These are phyloP conservation scores for Cecidostiba fungosa DNA, from an alignment of 2,888 invertebrate species.

Conservation along the genomic window DNA sequence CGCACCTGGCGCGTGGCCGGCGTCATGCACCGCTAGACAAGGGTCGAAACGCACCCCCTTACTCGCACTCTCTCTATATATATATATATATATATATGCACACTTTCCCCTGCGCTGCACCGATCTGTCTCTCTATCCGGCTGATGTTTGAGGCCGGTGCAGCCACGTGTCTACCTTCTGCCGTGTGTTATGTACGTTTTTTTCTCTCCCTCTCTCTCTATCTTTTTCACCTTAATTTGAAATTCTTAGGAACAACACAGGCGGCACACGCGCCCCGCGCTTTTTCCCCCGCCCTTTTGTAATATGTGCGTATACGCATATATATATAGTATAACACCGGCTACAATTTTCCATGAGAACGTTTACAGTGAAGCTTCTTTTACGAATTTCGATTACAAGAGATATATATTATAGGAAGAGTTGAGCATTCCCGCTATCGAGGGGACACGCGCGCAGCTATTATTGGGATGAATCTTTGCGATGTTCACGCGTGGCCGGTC, in stretches of 20 bases:
- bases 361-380: too few species aligned
- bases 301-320: not conserved
- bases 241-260: slow-evolving; percentile 39
- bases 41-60: not conserved
- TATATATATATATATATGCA: not conserved
- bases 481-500: slow-evolving; percentile 66
- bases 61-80: not conserved
- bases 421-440: not conserved
- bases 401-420: not conserved
- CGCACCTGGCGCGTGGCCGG: slow-evolving; percentile 52
- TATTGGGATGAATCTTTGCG: not conserved
- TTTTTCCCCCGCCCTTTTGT: slow-evolving; percentile 36
- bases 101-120: slow-evolving; percentile 8
- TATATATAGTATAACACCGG: not conserved
- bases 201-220: not conserved
- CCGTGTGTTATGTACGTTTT: not conserved
- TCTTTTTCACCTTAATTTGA: slow-evolving; percentile 33
- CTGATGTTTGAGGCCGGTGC: not conserved
- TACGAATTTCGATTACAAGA: not conserved
- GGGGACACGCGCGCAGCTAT: not conserved
- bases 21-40: slow-evolving; percentile 10
- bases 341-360: too few species aligned
- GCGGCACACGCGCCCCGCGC: not conserved
- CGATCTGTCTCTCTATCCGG: slow-evolving; percentile 38
- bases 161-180: slow-evolving; percentile 41